phyloP scores from a whole-genome alignment of 2,888 invertebrate genomes.

The Lepidochitona cinerea region DNA sequence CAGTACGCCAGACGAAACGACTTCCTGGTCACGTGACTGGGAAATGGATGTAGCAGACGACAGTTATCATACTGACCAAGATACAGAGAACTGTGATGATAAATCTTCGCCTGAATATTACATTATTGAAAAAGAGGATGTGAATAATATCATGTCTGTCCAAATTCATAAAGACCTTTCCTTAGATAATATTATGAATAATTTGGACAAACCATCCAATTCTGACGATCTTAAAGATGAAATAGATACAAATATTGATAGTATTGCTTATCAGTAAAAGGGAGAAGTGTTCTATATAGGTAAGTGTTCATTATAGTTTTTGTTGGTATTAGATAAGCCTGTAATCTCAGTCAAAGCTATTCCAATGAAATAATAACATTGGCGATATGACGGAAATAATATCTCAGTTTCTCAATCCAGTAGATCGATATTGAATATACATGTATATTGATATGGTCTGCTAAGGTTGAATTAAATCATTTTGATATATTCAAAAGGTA shows the following conservation, averaged over 20 bases:
- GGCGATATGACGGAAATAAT: no score
- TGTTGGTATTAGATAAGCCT: no score
- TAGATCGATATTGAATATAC: no score
- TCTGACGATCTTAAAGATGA: background rate
- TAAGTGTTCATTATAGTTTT: no score
- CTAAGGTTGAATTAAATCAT: no score
- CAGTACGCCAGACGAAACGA: background rate
- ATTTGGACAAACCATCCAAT: background rate
- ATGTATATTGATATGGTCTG: no score
- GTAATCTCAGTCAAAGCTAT: no score
- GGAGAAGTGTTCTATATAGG: no score
- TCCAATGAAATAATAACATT: no score
- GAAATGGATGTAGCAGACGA: slow-evolving; percentile 6
- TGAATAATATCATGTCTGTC: background rate
- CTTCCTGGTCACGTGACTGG: slow-evolving; percentile 3
- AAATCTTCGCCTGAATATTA: slow-evolving; percentile 1
- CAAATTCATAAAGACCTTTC: background rate
- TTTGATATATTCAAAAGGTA: no score
- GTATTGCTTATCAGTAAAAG: background rate
- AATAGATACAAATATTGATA: background rate
- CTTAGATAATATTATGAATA: background rate
- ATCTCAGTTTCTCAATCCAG: no score
- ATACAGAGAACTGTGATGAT: background rate
- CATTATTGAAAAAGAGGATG: slow-evolving; percentile 4
- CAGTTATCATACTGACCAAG: slow-evolving; percentile 1